Evolutionary conservation across 64 coral and sea anemone species (phyloP).

Genomic region (Porites australiensis): DNA sequence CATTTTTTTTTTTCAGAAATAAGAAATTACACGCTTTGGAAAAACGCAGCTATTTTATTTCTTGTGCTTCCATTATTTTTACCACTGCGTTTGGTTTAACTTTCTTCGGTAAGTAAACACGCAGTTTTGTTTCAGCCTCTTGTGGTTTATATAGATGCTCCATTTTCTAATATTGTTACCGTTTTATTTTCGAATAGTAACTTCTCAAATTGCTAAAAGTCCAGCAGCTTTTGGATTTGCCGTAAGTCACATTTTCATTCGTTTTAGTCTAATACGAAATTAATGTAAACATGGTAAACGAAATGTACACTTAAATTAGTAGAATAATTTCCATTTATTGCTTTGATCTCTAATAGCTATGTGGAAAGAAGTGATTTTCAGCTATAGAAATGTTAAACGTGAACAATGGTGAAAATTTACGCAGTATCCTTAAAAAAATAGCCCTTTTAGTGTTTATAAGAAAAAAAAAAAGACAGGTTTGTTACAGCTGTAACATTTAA

Average conservation of each 20-base stretch:
- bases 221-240: constrained; percentile 73
- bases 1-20: background rate
- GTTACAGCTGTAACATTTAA: background rate
- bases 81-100: constrained; percentile 42
- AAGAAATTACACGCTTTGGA: constrained; percentile 40
- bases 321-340: too few relatives aligned
- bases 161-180: too few relatives aligned
- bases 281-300: too few relatives aligned
- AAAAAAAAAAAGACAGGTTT: background rate
- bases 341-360: too few relatives aligned
- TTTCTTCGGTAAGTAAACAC: constrained; percentile 54
- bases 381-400: too few relatives aligned
- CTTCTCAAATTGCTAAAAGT: constrained; percentile 48
- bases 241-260: constrained; percentile 13
- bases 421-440: background rate
- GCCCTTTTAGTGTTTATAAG: too few relatives aligned
- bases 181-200: background rate
- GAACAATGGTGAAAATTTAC: too few relatives aligned
- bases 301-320: too few relatives aligned
- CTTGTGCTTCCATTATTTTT: constrained; percentile 43
- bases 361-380: too few relatives aligned
- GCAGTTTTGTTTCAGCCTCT: background rate
- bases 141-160: too few relatives aligned
- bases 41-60: constrained; percentile 56
- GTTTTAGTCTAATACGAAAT: background rate